Evolutionary conservation across 2,797 vertebrate genomes (phyloP).

Genomic region (Podargus strigoides): DNA sequence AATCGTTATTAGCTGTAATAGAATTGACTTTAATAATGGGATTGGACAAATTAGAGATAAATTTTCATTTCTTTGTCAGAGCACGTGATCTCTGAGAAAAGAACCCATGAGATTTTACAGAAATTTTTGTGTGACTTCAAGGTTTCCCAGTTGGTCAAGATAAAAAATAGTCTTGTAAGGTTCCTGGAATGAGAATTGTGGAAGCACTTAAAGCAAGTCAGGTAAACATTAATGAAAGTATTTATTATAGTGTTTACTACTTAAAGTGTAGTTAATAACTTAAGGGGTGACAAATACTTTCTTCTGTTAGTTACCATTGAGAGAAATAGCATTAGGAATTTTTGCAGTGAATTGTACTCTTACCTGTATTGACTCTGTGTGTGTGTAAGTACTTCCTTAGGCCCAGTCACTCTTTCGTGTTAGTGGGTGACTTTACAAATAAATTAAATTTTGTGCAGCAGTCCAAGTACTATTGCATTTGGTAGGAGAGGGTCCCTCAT

Average conservation of each 20-base stretch:
- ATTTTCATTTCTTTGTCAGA: not conserved
- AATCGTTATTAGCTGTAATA: no score
- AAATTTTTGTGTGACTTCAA: not conserved
- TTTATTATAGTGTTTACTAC: not conserved
- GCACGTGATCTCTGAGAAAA: not conserved
- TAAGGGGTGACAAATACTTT: not conserved
- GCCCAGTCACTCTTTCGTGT: not conserved
- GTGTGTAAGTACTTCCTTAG: not conserved
- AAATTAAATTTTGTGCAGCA: not conserved
- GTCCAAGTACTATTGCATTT: not conserved
- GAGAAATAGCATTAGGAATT: not conserved
- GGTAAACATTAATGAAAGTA: not conserved
- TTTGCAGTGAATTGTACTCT: not conserved
- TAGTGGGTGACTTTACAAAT: not conserved
- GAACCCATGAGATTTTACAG: not conserved
- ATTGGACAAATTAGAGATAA: not conserved
- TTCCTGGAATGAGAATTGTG: not conserved
- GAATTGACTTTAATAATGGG: not conserved
- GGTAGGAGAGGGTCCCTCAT: not conserved
- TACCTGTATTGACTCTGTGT: not conserved
- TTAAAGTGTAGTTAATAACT: not conserved
- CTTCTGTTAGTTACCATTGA: not conserved
- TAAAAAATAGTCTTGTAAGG: not conserved
- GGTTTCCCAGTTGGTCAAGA: fast-evolving
- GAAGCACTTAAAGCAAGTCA: not conserved